Conservation (phyloP, 2,797 vertebrate genomes). For the Loris lydekkerianus region DNA sequence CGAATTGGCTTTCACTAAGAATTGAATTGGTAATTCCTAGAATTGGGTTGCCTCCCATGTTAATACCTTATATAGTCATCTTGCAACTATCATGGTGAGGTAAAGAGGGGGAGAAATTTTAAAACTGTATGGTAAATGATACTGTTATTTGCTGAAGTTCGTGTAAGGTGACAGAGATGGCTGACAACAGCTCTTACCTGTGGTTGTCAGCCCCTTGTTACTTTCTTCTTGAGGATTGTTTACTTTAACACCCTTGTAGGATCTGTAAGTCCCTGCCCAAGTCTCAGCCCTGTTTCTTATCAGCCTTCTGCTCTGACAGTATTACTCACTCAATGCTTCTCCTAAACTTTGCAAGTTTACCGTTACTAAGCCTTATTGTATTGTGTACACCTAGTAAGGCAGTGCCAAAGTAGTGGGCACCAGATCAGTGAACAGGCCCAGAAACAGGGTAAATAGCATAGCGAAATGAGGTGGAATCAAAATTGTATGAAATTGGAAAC, state of each 20-base stretch:
- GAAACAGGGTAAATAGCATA: background rate
- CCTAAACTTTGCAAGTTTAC: conserved; percentile 58
- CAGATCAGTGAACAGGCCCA: background rate
- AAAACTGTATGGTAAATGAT: background rate
- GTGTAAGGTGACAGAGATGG: background rate
- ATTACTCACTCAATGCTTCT: conserved; percentile 63
- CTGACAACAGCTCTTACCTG: background rate
- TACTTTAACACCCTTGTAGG: background rate
- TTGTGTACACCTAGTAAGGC: conserved; percentile 9
- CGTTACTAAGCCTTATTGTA: background rate
- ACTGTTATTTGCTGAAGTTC: background rate
- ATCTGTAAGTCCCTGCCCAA: background rate
- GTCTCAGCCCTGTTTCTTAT: background rate
- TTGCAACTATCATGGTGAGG: background rate
- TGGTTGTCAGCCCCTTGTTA: background rate
- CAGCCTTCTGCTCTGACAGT: background rate
- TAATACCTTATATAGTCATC: background rate
- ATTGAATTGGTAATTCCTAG: background rate
- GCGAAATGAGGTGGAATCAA: background rate
- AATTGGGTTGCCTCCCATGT: background rate
- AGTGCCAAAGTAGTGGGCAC: background rate
- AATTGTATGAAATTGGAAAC: background rate
- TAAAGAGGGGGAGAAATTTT: background rate
- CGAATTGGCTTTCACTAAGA: background rate
- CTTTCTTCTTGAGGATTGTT: background rate